These are phyloP conservation scores for Cyanistes caeruleus DNA, from an alignment of 2,113 vertebrate genomes.

Conservation along the genomic window DNA sequence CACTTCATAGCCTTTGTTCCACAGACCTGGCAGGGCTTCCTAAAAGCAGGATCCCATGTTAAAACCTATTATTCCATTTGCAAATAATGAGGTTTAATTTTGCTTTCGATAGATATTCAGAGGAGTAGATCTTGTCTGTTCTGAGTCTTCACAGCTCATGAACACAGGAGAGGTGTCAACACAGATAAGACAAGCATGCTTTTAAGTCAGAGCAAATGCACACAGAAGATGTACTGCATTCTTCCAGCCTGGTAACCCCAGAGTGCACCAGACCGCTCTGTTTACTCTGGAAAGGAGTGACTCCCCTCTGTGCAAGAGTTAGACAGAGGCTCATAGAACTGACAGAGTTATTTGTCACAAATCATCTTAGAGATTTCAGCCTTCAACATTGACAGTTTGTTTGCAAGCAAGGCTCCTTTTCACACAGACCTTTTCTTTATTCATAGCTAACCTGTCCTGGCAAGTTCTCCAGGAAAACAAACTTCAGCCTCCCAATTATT, in stretches of 20 bases:
- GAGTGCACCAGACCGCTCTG: not conserved
- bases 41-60: not conserved
- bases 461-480: not conserved
- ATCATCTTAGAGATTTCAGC: not conserved
- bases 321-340: not conserved
- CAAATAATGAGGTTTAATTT: conserved; percentile 24
- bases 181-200: not conserved
- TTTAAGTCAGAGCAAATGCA: conserved; percentile 4
- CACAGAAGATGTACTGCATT: not conserved
- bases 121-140: not conserved
- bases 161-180: not conserved
- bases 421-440: not conserved
- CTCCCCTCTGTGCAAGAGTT: not conserved
- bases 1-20: not conserved
- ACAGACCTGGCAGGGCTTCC: not conserved
- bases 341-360: not conserved
- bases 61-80: not conserved
- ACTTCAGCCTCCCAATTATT: not conserved
- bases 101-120: not conserved
- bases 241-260: not conserved
- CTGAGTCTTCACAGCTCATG: not conserved
- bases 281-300: conserved; percentile 13
- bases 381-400: not conserved
- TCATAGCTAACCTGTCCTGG: not conserved
- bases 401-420: not conserved